Base-by-base conservation (phyloP, 2,888 invertebrate genomes). In the Cabera pusaria region DNA sequence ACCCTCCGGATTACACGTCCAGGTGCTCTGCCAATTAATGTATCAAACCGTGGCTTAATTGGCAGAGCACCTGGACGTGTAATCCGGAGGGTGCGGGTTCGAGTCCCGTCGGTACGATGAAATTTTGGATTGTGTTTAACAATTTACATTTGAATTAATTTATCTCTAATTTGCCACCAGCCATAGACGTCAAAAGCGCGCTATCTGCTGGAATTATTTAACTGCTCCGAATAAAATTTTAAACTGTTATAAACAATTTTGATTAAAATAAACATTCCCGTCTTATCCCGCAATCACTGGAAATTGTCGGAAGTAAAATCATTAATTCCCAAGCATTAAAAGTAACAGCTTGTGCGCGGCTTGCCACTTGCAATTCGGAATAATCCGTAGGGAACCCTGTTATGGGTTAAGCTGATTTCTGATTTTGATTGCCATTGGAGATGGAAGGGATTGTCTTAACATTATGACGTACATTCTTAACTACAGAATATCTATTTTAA, bases 241-340 rank as follows among this genome's bases (percentile, higher is more conserved):
- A 68, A 55, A 52, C 52, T 58, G 46, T 54, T 43, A 58, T 62
- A 65, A 68, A 75, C 64, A 74, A 72, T 69, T 72, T 73, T 61
- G 64, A 69, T 65, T 66, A 62, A 67, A 75, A 54, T 62, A 64
- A 67, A 68, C 63, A 65, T 65, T 61, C 59, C 56, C 51, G 44
- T 53, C 59, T 54, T 51, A 61, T 64, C 58, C 70, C 66, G 67
- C 77, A 76, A 80, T 80, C 72, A 61, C 66, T 65, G 64, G 74
- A 76, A 77, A 83, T 77, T 80, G 80, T 78, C 63, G 64, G 73
- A 62, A 75, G 78, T 87, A 85, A 86, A 87, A 86, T 85, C 84
- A 86, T 87, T 86, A 86, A 88, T 85, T 86, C 71, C 61, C 63
- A 74, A 84, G 64, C 87, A 85, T 88, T 87, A 85, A 87, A 87